phyloP scores from a whole-genome alignment of 1,140 invertebrate genomes.

The Telenomus remus region DNA sequence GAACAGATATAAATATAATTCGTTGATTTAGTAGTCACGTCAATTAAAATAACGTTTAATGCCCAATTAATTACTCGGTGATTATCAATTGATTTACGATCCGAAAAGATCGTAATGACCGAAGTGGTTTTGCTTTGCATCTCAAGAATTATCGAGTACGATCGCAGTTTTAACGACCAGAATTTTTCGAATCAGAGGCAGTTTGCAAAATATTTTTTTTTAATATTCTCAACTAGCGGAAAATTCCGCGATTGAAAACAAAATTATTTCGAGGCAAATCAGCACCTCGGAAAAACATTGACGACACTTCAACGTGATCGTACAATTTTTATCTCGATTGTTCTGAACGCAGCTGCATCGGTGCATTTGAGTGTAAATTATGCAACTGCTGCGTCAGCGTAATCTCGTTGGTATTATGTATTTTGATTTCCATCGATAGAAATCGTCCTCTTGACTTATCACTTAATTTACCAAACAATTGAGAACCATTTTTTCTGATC shows the following conservation, averaged over 20 bases:
- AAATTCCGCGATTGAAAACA: conserved; percentile 41
- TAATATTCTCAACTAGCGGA: conserved; percentile 28
- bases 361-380: not conserved
- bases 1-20: not conserved
- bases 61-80: no score
- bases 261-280: conserved; percentile 30
- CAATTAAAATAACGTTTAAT: not conserved
- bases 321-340: not conserved
- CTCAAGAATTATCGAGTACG: not conserved
- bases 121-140: no score
- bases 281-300: conserved; percentile 48
- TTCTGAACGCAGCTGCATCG: not conserved
- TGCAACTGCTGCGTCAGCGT: no score
- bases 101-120: no score
- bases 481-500: no score
- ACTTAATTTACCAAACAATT: no score
- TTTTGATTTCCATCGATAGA: no score
- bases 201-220: not conserved
- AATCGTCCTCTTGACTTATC: no score
- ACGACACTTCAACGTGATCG: conserved; percentile 38
- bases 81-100: no score
- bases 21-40: not conserved
- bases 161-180: not conserved
- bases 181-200: not conserved
- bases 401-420: no score